A percentile compares a stretch with the other conserved stretches of the same genome.
These are phyloP conservation scores for Centropus bengalensis DNA, from an alignment of 2,113 vertebrate genomes.

Conservation along the genomic window DNA sequence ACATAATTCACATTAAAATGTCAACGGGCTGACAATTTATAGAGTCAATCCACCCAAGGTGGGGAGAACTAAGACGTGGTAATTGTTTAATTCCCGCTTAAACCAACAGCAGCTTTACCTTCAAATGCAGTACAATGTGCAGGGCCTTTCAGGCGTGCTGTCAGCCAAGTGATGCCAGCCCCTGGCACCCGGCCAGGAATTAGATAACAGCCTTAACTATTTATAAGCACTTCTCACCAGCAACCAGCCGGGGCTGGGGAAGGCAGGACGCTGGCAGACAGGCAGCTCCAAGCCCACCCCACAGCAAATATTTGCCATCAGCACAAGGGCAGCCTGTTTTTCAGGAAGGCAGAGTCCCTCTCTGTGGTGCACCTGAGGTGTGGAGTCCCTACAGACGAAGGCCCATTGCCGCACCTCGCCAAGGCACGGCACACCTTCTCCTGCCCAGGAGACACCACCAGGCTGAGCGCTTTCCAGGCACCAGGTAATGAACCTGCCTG, in stretches of 20 bases:
- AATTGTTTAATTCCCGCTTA: slow-evolving; percentile 85
- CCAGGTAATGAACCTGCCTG: rapidly evolving
- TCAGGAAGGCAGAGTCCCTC: neutral
- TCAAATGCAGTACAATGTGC: slow-evolving; percentile 24
- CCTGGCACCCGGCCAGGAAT: slow-evolving; percentile 58
- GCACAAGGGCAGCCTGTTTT: neutral
- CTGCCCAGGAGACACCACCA: rapidly evolving
- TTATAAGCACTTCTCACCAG: slow-evolving; percentile 15
- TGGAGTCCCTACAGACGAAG: no score
- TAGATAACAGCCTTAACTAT: slow-evolving; percentile 64
- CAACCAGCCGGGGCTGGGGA: neutral
- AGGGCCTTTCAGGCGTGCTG: slow-evolving; percentile 67
- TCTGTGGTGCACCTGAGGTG: neutral
- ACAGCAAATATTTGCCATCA: neutral
- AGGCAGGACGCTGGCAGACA: neutral
- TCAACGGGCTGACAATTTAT: slow-evolving; percentile 95
- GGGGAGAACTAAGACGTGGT: slow-evolving; percentile 79
- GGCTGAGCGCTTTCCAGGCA: rapidly evolving
- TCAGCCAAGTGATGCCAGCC: slow-evolving; percentile 69
- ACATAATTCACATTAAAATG: slow-evolving; percentile 99
- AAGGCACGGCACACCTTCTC: neutral
- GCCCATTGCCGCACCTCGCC: neutral
- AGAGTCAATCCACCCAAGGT: slow-evolving; percentile 84
- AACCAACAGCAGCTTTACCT: slow-evolving; percentile 77
- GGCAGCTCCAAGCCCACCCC: neutral